A percentile compares a stretch with the other conserved stretches of the same genome.
phyloP scores from a whole-genome alignment of 1,140 invertebrate species.

The Tetramorium simillimum region DNA sequence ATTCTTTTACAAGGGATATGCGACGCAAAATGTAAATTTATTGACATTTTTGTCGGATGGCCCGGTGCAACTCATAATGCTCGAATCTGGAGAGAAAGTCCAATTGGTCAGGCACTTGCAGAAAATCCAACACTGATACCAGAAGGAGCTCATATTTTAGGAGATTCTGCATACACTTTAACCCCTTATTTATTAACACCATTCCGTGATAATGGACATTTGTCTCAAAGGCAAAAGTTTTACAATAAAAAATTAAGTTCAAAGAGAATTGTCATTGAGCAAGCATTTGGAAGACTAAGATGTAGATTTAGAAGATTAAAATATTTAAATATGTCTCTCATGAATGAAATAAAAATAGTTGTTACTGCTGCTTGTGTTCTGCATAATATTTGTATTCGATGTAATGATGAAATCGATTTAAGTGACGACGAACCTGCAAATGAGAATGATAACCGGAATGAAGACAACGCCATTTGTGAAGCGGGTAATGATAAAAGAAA shows the following conservation, averaged over 20 bases:
- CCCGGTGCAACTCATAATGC: conserved; percentile 10
- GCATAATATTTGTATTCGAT: conserved; percentile 10
- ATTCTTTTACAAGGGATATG: not conserved
- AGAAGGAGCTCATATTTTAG: conserved; percentile 19
- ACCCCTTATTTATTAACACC: conserved; percentile 1
- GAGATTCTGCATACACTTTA: not conserved
- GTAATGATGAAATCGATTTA: not conserved
- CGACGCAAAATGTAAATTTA: conserved; percentile 24
- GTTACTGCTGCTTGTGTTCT: not conserved
- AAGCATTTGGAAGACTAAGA: conserved; percentile 10
- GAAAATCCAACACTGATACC: conserved; percentile 19
- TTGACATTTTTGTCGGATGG: conserved; percentile 8
- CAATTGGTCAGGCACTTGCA: not conserved
- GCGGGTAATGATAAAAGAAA: no score
- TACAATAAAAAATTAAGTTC: conserved; percentile 25
- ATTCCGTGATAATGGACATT: conserved; percentile 13
- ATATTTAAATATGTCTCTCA: conserved; percentile 23
- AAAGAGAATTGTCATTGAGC: conserved; percentile 21
- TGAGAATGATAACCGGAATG: no score
- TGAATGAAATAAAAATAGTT: conserved; percentile 11
- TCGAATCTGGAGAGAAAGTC: conserved; percentile 18
- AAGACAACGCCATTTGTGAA: no score
- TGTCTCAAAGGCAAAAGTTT: not conserved
- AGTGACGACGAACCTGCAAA: not conserved
- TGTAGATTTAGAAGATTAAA: conserved; percentile 23